A percentile compares a stretch with the other conserved stretches of the same genome.
These are phyloP conservation scores for Coptodon rendalli DNA, from an alignment of 2,113 vertebrate genomes.

Conservation along the genomic window DNA sequence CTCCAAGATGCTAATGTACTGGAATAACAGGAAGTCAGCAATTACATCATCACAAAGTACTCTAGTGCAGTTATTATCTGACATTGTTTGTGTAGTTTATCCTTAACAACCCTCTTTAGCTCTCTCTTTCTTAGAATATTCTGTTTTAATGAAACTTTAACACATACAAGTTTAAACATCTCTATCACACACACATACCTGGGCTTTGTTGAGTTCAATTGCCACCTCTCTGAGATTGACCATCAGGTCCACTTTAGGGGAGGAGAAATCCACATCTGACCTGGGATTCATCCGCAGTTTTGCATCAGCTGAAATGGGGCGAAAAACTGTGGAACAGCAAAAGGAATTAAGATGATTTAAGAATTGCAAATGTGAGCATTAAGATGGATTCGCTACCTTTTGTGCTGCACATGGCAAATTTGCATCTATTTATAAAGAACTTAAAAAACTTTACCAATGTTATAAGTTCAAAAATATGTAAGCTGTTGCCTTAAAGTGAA, in stretches of 20 bases:
- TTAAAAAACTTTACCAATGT: not conserved
- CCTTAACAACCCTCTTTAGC: not conserved
- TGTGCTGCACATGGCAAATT: not conserved
- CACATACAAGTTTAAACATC: not conserved
- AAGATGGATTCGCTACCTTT: not conserved
- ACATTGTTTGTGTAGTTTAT: not conserved
- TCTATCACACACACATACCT: slow-evolving; percentile 69
- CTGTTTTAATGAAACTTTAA: not conserved
- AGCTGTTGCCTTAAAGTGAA: not conserved
- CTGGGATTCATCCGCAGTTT: slow-evolving; percentile 95
- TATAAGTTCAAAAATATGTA: not conserved
- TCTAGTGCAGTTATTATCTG: not conserved
- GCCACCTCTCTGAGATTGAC: slow-evolving; percentile 88
- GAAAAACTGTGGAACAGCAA: slow-evolving; percentile 77
- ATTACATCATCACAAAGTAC: not conserved
- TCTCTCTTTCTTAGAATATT: not conserved
- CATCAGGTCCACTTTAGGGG: slow-evolving; percentile 88
- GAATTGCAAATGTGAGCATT: not conserved
- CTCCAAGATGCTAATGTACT: slow-evolving; percentile 98
- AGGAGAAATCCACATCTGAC: slow-evolving; percentile 90
- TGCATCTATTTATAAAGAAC: not conserved
- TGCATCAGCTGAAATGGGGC: slow-evolving; percentile 89
- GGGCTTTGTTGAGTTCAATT: slow-evolving; percentile 88
- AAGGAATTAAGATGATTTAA: not conserved
- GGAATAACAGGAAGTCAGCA: slow-evolving; percentile 21